Base-by-base conservation (phyloP, 2,888 invertebrate genomes). In the Aradus depressus region DNA sequence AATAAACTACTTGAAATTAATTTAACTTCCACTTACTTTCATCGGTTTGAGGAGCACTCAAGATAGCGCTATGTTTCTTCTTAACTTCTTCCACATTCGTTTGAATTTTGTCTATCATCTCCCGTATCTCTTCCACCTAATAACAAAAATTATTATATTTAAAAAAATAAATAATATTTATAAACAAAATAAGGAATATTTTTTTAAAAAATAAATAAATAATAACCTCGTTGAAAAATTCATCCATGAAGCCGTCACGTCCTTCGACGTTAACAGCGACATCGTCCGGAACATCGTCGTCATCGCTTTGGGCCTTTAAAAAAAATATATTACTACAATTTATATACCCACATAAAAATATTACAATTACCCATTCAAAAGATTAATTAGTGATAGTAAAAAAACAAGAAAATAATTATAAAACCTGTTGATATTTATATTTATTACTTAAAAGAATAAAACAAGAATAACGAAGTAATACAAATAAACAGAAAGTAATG, bases 71-170 rank as follows among this genome's bases (percentile, higher is more conserved):
- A 75, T 98, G 98, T 79, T 96, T 96, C 80, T 95, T 96, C 81
- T 98, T 98, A 57, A 98, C 97, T 71, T 97, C 96, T 69, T 98
- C 97, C 61, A 99, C 98, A 79, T 96, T 97, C 66, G 88, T 85
- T 72, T 96, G 93, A 69, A 99, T 97, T 77, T 92, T 92, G 73
- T 98, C 97, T 77, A 98, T 97, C 90, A 96, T 97, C 73, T 92
- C 93, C 65, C 97, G 84, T 72, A 98, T 97, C 76, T 98, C 97
- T 75, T 98, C 97, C 73, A 97, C 96, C 90, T 92, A 70, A 42
- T 69, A 51, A 52, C 14, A 43, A 50, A 55, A 55, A 18, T 12
- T n/a, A 10, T 34, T 14, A 10, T 34, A 19, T 32, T 26, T 4
- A 34, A 37, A 31, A 10, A 32, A 31, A 42, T 23, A 32, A 2